phyloP scores from a whole-genome alignment of 2,113 vertebrate genomes.

The Amphiprion ocellaris region DNA sequence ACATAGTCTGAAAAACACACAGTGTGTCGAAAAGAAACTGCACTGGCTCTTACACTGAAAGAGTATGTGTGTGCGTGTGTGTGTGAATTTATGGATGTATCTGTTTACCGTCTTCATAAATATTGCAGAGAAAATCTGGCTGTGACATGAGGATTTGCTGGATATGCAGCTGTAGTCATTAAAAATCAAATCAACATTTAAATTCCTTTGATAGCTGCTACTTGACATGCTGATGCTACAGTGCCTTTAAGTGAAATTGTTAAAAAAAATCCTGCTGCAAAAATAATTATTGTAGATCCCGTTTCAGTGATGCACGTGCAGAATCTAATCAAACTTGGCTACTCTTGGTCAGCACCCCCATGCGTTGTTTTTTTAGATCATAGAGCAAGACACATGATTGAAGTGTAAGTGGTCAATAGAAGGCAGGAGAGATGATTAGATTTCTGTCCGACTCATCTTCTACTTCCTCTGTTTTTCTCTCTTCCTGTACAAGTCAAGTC shows the following conservation, averaged over 20 bases:
- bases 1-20: neutral
- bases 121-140: neutral
- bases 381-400: too few species aligned
- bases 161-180: neutral
- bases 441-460: neutral
- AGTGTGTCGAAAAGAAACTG: neutral
- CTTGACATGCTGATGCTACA: conserved; percentile 6
- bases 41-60: neutral
- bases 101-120: conserved; percentile 8
- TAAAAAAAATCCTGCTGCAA: neutral
- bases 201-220: neutral
- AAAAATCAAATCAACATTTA: neutral
- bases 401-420: neutral
- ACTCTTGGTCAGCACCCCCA: too few species aligned
- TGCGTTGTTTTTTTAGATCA: too few species aligned
- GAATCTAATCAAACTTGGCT: too few species aligned
- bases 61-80: too few species aligned
- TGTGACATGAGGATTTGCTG: neutral
- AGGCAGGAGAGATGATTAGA: neutral
- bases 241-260: neutral
- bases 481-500: neutral
- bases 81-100: neutral
- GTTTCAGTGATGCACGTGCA: neutral
- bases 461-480: neutral
- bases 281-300: neutral